A percentile compares a stretch with the other conserved stretches of the same genome.
These are phyloP conservation scores for Misgurnus mizolepis DNA, from an alignment of 2,113 vertebrate genomes.

Conservation along the genomic window DNA sequence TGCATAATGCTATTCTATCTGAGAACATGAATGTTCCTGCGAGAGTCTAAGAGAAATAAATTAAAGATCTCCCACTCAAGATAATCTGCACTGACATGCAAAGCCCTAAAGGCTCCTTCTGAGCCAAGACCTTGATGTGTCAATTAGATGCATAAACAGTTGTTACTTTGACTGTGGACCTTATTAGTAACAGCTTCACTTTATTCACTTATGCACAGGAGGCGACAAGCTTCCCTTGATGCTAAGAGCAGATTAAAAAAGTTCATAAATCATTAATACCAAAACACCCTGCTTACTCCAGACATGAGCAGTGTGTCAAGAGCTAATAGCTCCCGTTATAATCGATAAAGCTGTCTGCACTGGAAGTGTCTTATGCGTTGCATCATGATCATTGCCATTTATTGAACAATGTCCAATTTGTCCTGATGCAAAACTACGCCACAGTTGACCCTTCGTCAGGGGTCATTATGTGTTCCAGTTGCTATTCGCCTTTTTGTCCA, in stretches of 20 bases:
- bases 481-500: too few relatives aligned
- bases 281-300: background rate
- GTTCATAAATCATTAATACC: background rate
- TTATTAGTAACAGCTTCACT: conserved; percentile 2
- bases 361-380: too few relatives aligned
- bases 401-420: too few relatives aligned
- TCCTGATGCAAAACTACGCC: too few relatives aligned
- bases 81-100: conserved; percentile 21
- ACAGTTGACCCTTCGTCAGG: too few relatives aligned
- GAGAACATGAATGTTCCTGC: background rate
- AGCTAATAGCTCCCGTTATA: too few relatives aligned
- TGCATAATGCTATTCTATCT: background rate
- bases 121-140: conserved; percentile 17
- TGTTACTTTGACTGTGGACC: conserved; percentile 4
- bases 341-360: too few relatives aligned
- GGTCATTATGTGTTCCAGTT: too few relatives aligned
- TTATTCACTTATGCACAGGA: background rate
- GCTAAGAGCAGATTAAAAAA: conserved; percentile 1
- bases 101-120: conserved; percentile 6
- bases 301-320: background rate
- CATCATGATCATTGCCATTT: too few relatives aligned
- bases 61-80: conserved; percentile 19
- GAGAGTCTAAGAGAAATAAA: background rate
- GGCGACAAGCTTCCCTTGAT: background rate
- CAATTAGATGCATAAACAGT: conserved; percentile 12